phyloP scores from a whole-genome alignment of 2,888 invertebrate species.

The Chloromyia formosa region DNA sequence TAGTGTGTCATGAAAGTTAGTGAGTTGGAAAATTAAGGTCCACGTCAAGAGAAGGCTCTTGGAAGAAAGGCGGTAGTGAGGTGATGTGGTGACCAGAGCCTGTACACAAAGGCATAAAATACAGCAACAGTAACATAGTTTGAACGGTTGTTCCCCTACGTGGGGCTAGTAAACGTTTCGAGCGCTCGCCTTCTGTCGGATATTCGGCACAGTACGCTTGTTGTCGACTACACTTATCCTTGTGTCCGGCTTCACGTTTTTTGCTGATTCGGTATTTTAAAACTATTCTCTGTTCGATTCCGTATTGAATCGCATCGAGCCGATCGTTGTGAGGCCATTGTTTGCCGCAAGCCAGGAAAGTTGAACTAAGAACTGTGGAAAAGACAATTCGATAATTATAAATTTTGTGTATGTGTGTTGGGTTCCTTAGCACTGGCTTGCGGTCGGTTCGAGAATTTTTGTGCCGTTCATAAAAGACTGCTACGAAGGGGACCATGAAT shows the following conservation, averaged over 20 bases:
- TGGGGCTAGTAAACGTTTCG: no score
- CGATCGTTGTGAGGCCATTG: no score
- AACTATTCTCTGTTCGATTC: slow-evolving; percentile 23
- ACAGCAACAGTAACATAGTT: no score
- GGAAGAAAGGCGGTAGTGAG: neutral
- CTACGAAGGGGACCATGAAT: slow-evolving; percentile 18
- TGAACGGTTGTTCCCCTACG: no score
- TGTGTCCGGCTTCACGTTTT: slow-evolving; percentile 15
- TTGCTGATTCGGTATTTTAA: neutral
- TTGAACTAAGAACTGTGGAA: neutral
- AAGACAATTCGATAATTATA: neutral
- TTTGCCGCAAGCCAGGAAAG: neutral
- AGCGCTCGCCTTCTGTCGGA: no score
- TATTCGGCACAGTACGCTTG: no score
- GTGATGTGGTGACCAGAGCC: neutral
- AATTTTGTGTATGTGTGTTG: slow-evolving; percentile 29
- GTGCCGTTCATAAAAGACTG: slow-evolving; percentile 1
- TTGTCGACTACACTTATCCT: neutral
- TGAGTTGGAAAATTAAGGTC: slow-evolving; percentile 43
- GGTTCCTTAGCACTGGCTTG: neutral
- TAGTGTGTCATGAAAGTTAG: slow-evolving; percentile 42
- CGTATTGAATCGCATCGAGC: slow-evolving; percentile 18
- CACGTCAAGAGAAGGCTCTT: neutral
- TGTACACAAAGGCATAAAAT: no score
- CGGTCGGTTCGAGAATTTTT: neutral